These are phyloP conservation scores for Drosophila funebris DNA, from an alignment of 1,140 invertebrate species.

Conservation along the genomic window DNA sequence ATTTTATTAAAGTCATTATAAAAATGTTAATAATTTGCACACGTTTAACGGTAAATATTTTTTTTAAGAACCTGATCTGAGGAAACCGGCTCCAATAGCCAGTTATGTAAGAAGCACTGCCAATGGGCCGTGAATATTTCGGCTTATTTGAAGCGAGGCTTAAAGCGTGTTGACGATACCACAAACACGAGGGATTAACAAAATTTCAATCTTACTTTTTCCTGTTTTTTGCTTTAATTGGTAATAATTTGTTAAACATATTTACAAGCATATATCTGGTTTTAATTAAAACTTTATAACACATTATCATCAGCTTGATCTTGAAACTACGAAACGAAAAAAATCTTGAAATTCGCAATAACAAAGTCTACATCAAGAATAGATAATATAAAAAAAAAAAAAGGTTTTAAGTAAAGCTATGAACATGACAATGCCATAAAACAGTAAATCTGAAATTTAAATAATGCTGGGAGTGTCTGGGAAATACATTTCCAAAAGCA, in stretches of 20 bases:
- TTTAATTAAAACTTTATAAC: background rate
- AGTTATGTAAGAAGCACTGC: conserved; percentile 46
- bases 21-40: conserved; percentile 28
- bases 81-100: conserved; percentile 35
- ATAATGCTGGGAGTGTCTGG: background rate
- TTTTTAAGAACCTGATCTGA: conserved; percentile 52
- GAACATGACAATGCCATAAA: background rate
- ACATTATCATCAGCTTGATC: background rate
- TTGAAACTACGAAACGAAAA: conserved; percentile 1
- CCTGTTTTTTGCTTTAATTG: background rate
- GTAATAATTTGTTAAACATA: conserved; percentile 4
- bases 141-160: background rate
- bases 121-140: conserved; percentile 2
- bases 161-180: background rate
- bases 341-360: conserved; percentile 23
- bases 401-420: background rate
- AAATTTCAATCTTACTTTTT: background rate
- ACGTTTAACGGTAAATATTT: conserved; percentile 43
- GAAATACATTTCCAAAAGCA: background rate
- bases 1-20: background rate
- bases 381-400: background rate
- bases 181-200: background rate
- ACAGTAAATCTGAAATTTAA: background rate
- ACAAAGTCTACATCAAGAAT: too few relatives aligned
- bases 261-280: too few relatives aligned